Percentiles rank a stretch among this genome's conserved stretches.
phyloP scores from a whole-genome alignment of 2,113 vertebrate genomes.

The Fregetta grallaria region DNA sequence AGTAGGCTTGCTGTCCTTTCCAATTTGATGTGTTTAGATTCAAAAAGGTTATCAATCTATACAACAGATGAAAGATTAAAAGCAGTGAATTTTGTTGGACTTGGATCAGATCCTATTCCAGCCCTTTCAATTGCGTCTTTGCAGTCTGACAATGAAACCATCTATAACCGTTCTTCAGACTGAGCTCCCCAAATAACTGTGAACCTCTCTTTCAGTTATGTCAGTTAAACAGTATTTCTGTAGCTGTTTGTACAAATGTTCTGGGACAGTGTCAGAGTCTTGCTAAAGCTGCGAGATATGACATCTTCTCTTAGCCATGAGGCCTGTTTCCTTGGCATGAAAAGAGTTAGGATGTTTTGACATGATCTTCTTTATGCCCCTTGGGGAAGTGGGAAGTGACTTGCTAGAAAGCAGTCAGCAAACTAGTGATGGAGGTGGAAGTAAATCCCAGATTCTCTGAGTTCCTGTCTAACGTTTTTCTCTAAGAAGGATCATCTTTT shows the following conservation, averaged over 20 bases:
- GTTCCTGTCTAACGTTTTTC: neutral
- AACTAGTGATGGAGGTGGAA: neutral
- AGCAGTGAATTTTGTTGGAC: neutral
- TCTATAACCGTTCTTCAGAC: neutral
- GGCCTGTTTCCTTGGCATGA: neutral
- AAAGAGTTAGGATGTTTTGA: neutral
- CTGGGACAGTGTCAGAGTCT: neutral
- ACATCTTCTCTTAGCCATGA: neutral
- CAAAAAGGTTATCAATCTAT: neutral
- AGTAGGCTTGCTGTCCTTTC: neutral
- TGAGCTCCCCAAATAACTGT: neutral
- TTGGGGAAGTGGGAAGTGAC: neutral
- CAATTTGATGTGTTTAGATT: neutral
- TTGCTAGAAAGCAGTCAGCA: neutral
- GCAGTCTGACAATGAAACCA: neutral
- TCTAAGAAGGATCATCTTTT: neutral
- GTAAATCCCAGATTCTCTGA: neutral
- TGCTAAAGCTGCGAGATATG: neutral
- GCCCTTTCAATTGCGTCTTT: rapidly evolving
- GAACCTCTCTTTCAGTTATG: neutral
- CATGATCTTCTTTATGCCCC: neutral
- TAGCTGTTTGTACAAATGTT: neutral
- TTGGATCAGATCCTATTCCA: neutral
- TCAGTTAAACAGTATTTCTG: neutral
- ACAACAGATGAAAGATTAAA: neutral